Evolutionary conservation across 2,888 invertebrate genomes (phyloP), one percentile per base, ranked within the genome.

Genomic region (Loripinus fragilis): DNA sequence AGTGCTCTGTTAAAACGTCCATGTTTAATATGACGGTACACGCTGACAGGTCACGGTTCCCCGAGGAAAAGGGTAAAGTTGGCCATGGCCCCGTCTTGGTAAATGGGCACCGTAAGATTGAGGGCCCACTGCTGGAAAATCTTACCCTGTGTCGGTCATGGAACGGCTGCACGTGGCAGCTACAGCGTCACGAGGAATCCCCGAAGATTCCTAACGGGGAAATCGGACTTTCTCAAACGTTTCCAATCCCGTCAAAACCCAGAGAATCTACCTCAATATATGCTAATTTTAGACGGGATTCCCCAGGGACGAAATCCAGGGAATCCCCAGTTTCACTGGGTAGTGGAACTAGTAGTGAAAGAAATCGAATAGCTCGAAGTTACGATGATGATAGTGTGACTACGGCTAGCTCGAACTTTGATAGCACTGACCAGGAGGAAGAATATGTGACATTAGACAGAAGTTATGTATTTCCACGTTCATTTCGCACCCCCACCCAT

Each of bases 381-480:
- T 81, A 82, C 42, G 85, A 85, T 68, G 81, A 81, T 28, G 85
- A 83, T 35, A 85, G 85, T 35, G 48, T 83, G 5, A 85, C 83
- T 12, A 83, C 85, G 64, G 83, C 83, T 15, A 85, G 83, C 60
- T 85, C 84, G 20, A 84, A 83, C 64, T 52, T 85, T 52, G 85
- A 86, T 41, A 85, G 84, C 60, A 85, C 82, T 15, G 86, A 86
- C 20, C 85, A 85, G 10, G 88, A 88, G 50, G 86, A 85, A 60
- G 88, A 87, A 41, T 87, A 87, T 68, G 88, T 86, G 7, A 87
- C 87, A 12, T 72, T 87, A 78, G 88, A 88, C 72, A 76, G 86
- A 38, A 88, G 82, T 69, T 88, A 87, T 75, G 68, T 81, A 38
- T 81, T 85, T 48, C 78, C 71, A 50, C 64, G 78, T 25, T 71